Conservation (phyloP, 2,888 invertebrate genomes). For the Lottia scabra region DNA sequence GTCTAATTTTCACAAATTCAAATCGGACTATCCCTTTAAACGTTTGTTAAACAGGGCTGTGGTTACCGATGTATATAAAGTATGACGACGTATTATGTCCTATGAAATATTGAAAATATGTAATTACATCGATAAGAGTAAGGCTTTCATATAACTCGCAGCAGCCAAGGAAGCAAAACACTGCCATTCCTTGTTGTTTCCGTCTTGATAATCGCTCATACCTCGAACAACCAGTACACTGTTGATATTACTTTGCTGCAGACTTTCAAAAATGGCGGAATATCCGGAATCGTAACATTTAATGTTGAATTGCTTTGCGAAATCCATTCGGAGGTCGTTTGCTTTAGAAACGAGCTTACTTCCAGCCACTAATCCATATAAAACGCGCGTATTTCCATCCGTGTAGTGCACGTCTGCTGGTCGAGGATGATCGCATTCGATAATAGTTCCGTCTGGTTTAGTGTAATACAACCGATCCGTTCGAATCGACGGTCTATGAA, state of each 20-base stretch:
- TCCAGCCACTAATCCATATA: slow-evolving; percentile 83
- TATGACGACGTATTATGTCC: neutral
- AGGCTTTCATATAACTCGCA: slow-evolving; percentile 90
- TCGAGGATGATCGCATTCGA: slow-evolving; percentile 37
- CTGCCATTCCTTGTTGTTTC: slow-evolving; percentile 96
- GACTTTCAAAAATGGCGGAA: slow-evolving; percentile 91
- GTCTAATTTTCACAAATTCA: too few species aligned
- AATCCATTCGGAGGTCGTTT: slow-evolving; percentile 85
- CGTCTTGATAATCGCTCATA: slow-evolving; percentile 94
- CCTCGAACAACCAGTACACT: slow-evolving; percentile 80
- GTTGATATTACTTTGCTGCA: slow-evolving; percentile 71
- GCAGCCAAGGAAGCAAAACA: slow-evolving; percentile 92
- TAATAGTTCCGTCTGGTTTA: slow-evolving; percentile 43
- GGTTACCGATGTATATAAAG: too few species aligned
- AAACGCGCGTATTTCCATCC: slow-evolving; percentile 72
- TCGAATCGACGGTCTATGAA: slow-evolving; percentile 55
- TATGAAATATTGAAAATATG: neutral
- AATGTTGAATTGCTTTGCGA: slow-evolving; percentile 85
- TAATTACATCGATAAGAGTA: slow-evolving; percentile 67
- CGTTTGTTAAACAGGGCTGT: too few species aligned
- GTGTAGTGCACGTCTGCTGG: slow-evolving; percentile 53
- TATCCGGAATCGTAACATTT: slow-evolving; percentile 94
- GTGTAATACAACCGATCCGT: slow-evolving; percentile 51
- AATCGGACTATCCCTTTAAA: too few species aligned
- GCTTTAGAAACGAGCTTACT: slow-evolving; percentile 84